A percentile compares a stretch with the other conserved stretches of the same genome.
phyloP scores from a whole-genome alignment of 2,113 vertebrate genomes.

The Colistium nudipinnis region DNA sequence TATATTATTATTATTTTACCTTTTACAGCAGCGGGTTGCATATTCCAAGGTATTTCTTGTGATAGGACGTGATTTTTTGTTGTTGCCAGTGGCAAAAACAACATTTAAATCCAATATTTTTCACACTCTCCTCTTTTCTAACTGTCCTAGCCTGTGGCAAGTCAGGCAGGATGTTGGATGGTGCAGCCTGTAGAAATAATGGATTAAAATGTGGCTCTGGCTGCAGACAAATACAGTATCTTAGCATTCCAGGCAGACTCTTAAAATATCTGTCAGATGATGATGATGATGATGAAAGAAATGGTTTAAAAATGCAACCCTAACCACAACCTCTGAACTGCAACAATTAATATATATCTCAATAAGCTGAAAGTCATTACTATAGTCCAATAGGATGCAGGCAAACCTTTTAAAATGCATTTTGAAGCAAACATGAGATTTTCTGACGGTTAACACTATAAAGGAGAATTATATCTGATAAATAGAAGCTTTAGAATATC shows the following conservation, averaged over 20 bases:
- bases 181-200: background rate
- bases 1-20: too few relatives aligned
- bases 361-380: too few relatives aligned
- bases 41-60: background rate
- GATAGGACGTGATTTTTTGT: background rate
- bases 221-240: background rate
- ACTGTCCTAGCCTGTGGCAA: background rate
- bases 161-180: background rate
- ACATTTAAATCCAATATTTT: constrained; percentile 6
- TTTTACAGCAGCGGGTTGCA: background rate
- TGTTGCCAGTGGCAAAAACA: background rate
- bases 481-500: too few relatives aligned
- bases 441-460: too few relatives aligned
- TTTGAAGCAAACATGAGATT: too few relatives aligned
- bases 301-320: background rate
- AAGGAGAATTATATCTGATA: too few relatives aligned
- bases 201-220: constrained; percentile 1
- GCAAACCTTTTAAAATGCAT: too few relatives aligned
- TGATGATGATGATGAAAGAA: too few relatives aligned
- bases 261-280: background rate
- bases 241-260: background rate
- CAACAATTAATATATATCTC: too few relatives aligned
- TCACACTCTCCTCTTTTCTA: background rate
- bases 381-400: too few relatives aligned
- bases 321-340: too few relatives aligned